These are phyloP conservation scores for Epinotia ramella DNA, from an alignment of 2,888 invertebrate species.

Conservation along the genomic window DNA sequence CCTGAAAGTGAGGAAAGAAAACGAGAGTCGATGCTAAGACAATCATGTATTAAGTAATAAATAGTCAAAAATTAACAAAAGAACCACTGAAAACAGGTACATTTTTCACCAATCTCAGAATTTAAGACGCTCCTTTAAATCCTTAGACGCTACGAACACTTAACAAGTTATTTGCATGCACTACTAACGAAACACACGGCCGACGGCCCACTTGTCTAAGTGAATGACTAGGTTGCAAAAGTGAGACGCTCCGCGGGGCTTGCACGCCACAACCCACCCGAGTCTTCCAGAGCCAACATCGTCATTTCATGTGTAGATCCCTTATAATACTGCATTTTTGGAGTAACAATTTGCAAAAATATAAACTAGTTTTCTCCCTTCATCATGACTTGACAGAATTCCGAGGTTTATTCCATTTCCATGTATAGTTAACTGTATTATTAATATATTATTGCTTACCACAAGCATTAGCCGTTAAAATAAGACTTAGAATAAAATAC, in stretches of 20 bases:
- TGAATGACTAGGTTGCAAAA: slow-evolving; percentile 84
- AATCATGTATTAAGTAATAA: slow-evolving; percentile 84
- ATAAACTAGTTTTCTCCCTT: slow-evolving; percentile 20
- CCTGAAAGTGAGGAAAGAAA: slow-evolving; percentile 56
- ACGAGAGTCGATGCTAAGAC: slow-evolving; percentile 79
- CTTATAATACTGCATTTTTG: slow-evolving; percentile 35
- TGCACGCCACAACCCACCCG: slow-evolving; percentile 58
- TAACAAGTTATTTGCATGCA: slow-evolving; percentile 82
- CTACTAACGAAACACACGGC: slow-evolving; percentile 77
- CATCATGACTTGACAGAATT: slow-evolving; percentile 20
- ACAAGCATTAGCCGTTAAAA: slow-evolving; percentile 64
- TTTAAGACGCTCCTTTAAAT: slow-evolving; percentile 79
- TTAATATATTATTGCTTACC: slow-evolving; percentile 64
- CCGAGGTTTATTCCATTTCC: slow-evolving; percentile 23
- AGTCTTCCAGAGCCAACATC: slow-evolving; percentile 51
- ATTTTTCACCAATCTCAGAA: slow-evolving; percentile 82
- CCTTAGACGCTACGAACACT: slow-evolving; percentile 84
- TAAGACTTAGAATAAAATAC: slow-evolving; percentile 67
- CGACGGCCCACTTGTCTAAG: slow-evolving; percentile 74
- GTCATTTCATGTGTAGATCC: slow-evolving; percentile 51
- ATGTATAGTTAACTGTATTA: slow-evolving; percentile 16
- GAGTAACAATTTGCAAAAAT: slow-evolving; percentile 37
- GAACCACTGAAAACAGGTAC: slow-evolving; percentile 85
- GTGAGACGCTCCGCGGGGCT: slow-evolving; percentile 67
- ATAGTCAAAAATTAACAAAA: slow-evolving; percentile 85